Percentiles rank a stretch among this genome's conserved stretches.
Evolutionary conservation across 1,140 invertebrate species (phyloP).

Genomic region (Sycobia sp.): DNA sequence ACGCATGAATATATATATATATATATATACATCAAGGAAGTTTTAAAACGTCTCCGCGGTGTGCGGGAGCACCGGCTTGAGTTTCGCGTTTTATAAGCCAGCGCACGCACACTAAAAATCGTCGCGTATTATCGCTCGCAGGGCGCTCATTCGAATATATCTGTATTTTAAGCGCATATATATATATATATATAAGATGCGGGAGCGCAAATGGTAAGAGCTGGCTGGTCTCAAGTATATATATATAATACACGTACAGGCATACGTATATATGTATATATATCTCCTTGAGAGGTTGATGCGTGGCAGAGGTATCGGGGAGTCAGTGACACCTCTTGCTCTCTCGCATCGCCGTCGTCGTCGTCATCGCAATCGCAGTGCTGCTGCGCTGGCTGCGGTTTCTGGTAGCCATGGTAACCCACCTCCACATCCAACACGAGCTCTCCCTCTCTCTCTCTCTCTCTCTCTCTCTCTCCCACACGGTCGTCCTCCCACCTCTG

Average conservation of each 20-base stretch:
- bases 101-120: conserved; percentile 12
- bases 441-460: conserved; percentile 30
- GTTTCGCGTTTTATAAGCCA: background rate
- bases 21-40: too few species aligned
- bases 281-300: too few species aligned
- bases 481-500: conserved; percentile 38
- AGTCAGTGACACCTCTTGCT: conserved; percentile 59
- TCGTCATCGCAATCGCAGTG: too few species aligned
- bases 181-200: too few species aligned
- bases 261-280: too few species aligned
- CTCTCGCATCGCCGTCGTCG: conserved; percentile 43
- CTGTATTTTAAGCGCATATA: too few species aligned
- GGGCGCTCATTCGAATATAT: too few species aligned
- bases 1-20: too few species aligned
- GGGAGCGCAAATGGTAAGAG: background rate
- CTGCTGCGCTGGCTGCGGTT: conserved; percentile 45
- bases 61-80: background rate
- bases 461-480: conserved; percentile 25
- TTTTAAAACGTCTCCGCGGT: conserved; percentile 23
- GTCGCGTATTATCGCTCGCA: too few species aligned
- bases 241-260: conserved; percentile 16
- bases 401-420: conserved; percentile 60
- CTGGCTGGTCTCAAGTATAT: conserved; percentile 12
- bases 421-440: conserved; percentile 28
- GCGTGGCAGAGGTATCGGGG: conserved; percentile 25